A percentile compares a stretch with the other conserved stretches of the same genome.
Evolutionary conservation across 2,888 invertebrate species (phyloP).

Genomic region (Tribolium freemani): DNA sequence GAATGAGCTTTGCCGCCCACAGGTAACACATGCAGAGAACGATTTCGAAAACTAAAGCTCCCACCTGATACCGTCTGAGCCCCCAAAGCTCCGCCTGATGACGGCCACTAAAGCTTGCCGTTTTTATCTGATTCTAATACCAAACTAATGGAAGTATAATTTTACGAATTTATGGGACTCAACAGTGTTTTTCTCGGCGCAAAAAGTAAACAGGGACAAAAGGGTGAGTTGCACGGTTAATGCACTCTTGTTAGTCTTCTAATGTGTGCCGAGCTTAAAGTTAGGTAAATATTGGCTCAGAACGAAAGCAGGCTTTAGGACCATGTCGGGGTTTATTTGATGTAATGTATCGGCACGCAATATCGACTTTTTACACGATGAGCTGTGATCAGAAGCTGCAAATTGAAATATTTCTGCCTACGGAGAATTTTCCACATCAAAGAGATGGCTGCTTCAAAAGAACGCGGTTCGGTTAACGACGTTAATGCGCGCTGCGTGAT

Average conservation of each 20-base stretch:
- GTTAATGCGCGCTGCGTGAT: constrained; percentile 10
- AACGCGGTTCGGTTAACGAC: constrained; percentile 5
- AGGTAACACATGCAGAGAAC: constrained; percentile 58
- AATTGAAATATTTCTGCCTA: constrained; percentile 9
- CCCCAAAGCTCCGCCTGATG: constrained; percentile 10
- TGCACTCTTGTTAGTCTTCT: constrained; percentile 41
- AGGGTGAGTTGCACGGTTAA: constrained; percentile 29
- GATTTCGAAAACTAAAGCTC: constrained; percentile 44
- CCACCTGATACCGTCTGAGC: constrained; percentile 37
- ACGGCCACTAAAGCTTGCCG: constrained; percentile 3
- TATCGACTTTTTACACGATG: constrained; percentile 2
- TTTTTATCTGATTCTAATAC: neutral
- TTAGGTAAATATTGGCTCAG: constrained; percentile 38
- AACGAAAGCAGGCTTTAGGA: constrained; percentile 29
- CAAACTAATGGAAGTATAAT: constrained; percentile 1
- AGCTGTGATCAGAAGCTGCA: neutral
- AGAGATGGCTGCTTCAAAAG: constrained; percentile 10
- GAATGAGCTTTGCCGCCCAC: constrained; percentile 55
- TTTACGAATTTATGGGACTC: neutral
- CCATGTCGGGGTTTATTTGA: constrained; percentile 24
- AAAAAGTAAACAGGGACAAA: constrained; percentile 34
- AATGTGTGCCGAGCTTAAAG: constrained; percentile 42
- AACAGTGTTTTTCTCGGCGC: neutral
- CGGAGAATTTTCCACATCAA: constrained; percentile 15
- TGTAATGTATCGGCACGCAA: constrained; percentile 23